These are phyloP conservation scores for Mustelus asterias DNA, from an alignment of 2,113 vertebrate species.

Conservation along the genomic window DNA sequence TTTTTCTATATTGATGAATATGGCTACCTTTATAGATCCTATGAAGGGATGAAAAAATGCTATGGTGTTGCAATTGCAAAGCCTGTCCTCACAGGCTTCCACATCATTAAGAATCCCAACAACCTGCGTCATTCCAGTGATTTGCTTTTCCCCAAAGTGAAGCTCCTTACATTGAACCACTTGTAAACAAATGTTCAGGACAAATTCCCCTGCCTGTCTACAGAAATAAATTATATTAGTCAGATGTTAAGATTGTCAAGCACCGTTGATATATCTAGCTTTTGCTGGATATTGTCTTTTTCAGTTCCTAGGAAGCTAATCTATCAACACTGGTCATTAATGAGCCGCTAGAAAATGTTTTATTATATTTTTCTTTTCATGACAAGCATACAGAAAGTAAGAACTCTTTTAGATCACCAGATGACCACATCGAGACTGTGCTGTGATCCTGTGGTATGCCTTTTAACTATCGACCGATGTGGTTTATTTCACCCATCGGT, in stretches of 20 bases:
- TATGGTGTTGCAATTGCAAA: neutral
- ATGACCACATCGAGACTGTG: neutral
- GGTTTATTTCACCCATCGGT: neutral
- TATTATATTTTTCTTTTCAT: neutral
- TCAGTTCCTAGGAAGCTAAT: neutral
- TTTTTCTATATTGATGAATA: neutral
- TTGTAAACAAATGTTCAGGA: neutral
- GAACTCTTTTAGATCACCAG: neutral
- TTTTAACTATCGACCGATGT: neutral
- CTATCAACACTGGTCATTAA: neutral
- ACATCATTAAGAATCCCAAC: neutral
- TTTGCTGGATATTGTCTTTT: neutral
- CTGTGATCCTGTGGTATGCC: neutral
- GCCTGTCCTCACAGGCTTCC: neutral
- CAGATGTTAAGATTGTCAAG: neutral
- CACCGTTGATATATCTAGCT: neutral
- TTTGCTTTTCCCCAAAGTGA: neutral
- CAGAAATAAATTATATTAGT: neutral
- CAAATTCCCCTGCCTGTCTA: neutral
- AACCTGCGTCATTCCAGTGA: neutral
- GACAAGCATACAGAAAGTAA: neutral
- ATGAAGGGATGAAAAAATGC: neutral
- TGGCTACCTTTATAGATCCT: neutral
- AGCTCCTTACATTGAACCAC: neutral
- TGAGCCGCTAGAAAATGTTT: neutral